Evolutionary conservation across 2,888 invertebrate species (phyloP), one percentile per base, ranked within the genome.

Genomic region (Boloria selene): DNA sequence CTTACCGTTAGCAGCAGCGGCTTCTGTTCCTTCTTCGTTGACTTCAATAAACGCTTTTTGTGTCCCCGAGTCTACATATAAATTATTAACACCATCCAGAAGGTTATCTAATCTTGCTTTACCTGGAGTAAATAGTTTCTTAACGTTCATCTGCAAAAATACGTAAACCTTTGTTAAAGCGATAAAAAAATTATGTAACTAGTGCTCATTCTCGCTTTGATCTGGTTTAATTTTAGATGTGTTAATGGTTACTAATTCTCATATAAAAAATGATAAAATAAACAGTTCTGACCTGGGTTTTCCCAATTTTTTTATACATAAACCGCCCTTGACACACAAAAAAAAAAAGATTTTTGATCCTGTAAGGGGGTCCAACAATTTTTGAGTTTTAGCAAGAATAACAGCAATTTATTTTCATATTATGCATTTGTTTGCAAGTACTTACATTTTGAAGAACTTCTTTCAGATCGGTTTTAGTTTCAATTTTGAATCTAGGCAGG

Each of bases 31-130:
- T 79, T 97, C 95, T 83, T 98, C 98, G 79, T 96, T 96, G 0
- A 97, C 95, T 79, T 96, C 96, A 76, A 98, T 95, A 76, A 95
- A 96, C 3, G 97, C 95, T 83, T 97, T 97, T 78, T 98, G 97
- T 4, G 95, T 79, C 10, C 96, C 95, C 72, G 94, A 93, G 74
- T 93, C 93, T 14, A 97, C 93, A 63, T 75, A 85, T 18, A 97
- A 81, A 3, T 82, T 74, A 5, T 78, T 77, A 1, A 79, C 65
- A 50, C 94, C 89, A 1, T 38, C 10, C 2, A 38, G 10, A 38
- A 38, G 31, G 7, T 7, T 38, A 38, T 38, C 31, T 38, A 38
- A 38, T 38, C 31, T 38, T 38, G 96, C 96, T 5, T 81, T 13
- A 0, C 6, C 5, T 0, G 74, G 0, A 0, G 42, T 58, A 60